Evolutionary conservation across 2,797 vertebrate genomes (phyloP).

Genomic region (Chiloscyllium punctatum): DNA sequence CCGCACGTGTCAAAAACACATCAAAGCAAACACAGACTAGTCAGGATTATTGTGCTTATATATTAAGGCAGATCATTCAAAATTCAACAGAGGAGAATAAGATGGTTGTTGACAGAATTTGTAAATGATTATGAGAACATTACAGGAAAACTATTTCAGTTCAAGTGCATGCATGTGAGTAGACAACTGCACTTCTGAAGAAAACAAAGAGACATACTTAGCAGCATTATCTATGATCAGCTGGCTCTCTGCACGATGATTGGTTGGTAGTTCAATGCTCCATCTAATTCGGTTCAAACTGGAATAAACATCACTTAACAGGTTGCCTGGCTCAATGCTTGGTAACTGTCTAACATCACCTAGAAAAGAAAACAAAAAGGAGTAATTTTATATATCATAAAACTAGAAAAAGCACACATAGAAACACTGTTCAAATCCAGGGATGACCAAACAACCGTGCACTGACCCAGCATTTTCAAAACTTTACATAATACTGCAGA

Average conservation of each 20-base stretch:
- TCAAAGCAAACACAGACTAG: not conserved
- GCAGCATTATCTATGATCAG: slow-evolving; percentile 70
- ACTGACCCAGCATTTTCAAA: not conserved
- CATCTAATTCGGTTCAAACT: slow-evolving; percentile 55
- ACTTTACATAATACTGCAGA: not conserved
- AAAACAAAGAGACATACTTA: slow-evolving; percentile 52
- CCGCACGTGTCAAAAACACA: not conserved
- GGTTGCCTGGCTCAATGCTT: slow-evolving; percentile 73
- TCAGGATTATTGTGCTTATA: not conserved
- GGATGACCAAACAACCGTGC: not conserved
- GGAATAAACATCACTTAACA: slow-evolving; percentile 64
- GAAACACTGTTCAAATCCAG: not conserved
- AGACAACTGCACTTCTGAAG: not conserved
- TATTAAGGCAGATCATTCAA: not conserved
- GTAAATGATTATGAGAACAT: not conserved
- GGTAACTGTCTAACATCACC: slow-evolving; percentile 74
- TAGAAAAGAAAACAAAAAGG: slow-evolving; percentile 41
- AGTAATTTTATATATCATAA: not conserved
- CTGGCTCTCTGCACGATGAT: slow-evolving; percentile 71
- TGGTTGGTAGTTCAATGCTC: slow-evolving; percentile 67
- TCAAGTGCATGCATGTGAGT: not conserved
- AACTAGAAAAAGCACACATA: not conserved
- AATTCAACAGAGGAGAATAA: not conserved
- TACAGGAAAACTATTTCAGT: not conserved
- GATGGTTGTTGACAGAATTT: not conserved